Percentiles rank a stretch among this genome's conserved stretches.
Conservation (phyloP, 2,113 vertebrate genomes). For the Athene noctua region DNA sequence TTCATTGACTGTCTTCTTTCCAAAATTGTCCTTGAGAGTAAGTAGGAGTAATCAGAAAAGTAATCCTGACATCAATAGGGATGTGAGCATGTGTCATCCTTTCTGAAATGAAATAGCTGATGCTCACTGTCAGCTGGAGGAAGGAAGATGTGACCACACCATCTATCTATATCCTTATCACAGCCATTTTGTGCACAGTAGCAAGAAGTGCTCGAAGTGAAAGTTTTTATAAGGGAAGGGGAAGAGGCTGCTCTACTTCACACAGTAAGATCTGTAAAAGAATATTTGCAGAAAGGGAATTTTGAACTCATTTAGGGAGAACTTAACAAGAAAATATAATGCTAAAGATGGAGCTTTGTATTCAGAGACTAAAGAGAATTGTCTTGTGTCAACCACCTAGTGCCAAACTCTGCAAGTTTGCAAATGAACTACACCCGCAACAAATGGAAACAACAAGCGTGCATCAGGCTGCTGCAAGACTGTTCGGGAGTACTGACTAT, state of each 20-base stretch:
- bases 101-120: not conserved
- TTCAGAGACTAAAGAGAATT: not conserved
- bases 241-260: not conserved
- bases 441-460: rapidly evolving
- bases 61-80: not conserved
- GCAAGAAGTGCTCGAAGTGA: not conserved
- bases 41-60: not conserved
- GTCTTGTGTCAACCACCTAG: not conserved
- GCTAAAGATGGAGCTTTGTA: not conserved
- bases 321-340: not conserved
- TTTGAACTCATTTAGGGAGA: not conserved
- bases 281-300: not conserved
- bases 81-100: not conserved
- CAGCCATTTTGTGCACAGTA: not conserved
- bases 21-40: not conserved
- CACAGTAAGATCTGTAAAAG: not conserved
- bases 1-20: not conserved
- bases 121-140: not conserved
- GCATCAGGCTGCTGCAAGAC: not conserved
- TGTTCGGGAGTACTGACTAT: not conserved
- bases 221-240: not conserved
- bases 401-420: not conserved
- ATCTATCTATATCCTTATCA: not conserved
- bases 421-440: not conserved
- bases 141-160: not conserved